These are phyloP conservation scores for Drosophila tripunctata DNA, from an alignment of 2,888 invertebrate species.

Conservation along the genomic window DNA sequence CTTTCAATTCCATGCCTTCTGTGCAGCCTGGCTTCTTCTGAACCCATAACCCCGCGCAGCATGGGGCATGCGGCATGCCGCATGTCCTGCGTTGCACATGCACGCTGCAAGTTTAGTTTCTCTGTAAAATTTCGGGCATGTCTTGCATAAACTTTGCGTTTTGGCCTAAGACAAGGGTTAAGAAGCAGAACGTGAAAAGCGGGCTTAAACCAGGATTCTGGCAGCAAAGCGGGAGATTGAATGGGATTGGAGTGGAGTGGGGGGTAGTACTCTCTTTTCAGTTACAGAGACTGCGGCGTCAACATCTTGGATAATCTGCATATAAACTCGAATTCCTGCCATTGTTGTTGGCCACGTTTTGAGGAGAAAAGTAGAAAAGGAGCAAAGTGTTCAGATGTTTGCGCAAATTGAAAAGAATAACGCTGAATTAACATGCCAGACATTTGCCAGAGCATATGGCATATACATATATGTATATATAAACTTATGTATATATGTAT, in stretches of 20 bases:
- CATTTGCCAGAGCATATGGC: slow-evolving; percentile 15
- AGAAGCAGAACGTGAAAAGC: not conserved
- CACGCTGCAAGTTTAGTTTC: slow-evolving; percentile 20
- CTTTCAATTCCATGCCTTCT: slow-evolving; percentile 53
- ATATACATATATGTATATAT: not conserved
- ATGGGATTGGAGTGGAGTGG: not conserved
- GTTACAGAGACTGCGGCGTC: slow-evolving; percentile 6
- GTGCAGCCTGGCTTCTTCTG: not conserved
- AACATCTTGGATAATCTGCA: slow-evolving; percentile 32
- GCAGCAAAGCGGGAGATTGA: not conserved
- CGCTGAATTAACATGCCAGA: slow-evolving; percentile 43
- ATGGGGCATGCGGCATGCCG: not conserved
- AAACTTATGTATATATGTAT: not conserved
- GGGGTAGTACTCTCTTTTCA: slow-evolving; percentile 11
- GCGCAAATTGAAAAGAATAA: slow-evolving; percentile 52
- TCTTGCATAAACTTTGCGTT: slow-evolving; percentile 39
- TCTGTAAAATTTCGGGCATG: slow-evolving; percentile 50
- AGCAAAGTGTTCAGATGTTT: slow-evolving; percentile 21
- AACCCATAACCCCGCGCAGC: not conserved
- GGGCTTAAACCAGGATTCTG: not conserved
- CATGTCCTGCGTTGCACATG: slow-evolving; percentile 24
- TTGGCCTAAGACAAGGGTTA: slow-evolving; percentile 3
- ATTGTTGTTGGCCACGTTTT: slow-evolving; percentile 1
- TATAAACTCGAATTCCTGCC: slow-evolving; percentile 18
- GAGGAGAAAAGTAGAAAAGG: not conserved